Evolutionary conservation across 2,113 vertebrate species (phyloP).

Genomic region (Oophaga pumilio): DNA sequence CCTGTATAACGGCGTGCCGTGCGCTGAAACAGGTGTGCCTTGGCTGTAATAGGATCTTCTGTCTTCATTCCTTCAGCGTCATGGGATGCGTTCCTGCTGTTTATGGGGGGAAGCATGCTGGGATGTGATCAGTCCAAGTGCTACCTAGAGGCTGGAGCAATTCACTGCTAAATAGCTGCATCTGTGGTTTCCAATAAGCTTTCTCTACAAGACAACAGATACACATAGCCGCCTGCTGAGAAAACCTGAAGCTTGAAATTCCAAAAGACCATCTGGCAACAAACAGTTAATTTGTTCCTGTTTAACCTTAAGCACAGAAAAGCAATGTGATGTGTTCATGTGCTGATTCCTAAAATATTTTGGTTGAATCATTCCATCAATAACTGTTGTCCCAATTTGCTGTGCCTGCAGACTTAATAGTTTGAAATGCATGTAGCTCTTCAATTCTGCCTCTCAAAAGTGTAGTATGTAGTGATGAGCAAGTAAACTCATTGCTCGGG

Average conservation of each 20-base stretch:
- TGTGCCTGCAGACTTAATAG: too few relatives aligned
- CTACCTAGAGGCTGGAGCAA: slow-evolving; percentile 44
- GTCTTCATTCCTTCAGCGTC: slow-evolving; percentile 46
- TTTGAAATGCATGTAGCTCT: too few relatives aligned
- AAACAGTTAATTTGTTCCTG: slow-evolving; percentile 20
- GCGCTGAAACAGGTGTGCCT: slow-evolving; percentile 44
- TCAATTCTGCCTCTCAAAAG: too few relatives aligned
- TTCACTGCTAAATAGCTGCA: slow-evolving; percentile 53
- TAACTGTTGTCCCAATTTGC: too few relatives aligned
- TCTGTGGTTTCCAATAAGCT: slow-evolving; percentile 33
- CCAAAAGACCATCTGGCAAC: background rate
- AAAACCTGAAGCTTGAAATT: background rate
- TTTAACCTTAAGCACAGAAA: slow-evolving; percentile 18
- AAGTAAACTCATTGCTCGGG: too few relatives aligned
- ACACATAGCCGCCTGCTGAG: background rate
- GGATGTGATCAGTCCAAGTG: slow-evolving; percentile 56
- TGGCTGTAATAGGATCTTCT: slow-evolving; percentile 49
- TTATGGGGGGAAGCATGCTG: slow-evolving; percentile 53
- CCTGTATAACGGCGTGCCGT: slow-evolving; percentile 1
- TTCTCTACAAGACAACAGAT: background rate
- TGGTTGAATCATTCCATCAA: background rate
- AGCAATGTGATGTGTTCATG: background rate
- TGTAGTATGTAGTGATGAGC: too few relatives aligned
- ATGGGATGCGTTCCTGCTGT: slow-evolving; percentile 48
- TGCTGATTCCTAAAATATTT: background rate